Conservation (phyloP, 2,888 invertebrate genomes). For the Zhuqinia jingwanae region DNA sequence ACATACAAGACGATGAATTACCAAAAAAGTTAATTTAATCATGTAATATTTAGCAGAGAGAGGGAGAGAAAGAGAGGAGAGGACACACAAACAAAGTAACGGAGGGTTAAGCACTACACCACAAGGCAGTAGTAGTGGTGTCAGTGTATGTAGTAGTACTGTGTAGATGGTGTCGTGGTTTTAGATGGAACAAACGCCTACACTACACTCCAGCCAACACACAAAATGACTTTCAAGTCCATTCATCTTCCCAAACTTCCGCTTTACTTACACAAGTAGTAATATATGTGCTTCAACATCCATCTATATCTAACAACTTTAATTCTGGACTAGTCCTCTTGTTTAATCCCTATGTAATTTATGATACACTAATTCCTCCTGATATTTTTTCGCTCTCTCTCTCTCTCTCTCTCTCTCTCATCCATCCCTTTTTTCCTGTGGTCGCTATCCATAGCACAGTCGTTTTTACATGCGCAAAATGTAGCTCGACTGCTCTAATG, state of each 20-base stretch:
- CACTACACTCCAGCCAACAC: slow-evolving; percentile 2
- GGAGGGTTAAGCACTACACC: too few species aligned
- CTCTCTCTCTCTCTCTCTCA: neutral
- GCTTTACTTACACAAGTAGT: neutral
- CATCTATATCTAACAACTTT: neutral
- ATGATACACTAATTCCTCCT: slow-evolving; percentile 41
- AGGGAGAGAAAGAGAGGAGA: neutral
- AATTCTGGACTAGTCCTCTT: neutral
- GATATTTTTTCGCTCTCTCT: neutral
- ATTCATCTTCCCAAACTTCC: slow-evolving; percentile 54
- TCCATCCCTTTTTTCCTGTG: too few species aligned
- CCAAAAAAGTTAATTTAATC: slow-evolving; percentile 55
- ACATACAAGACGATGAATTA: neutral
- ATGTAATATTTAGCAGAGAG: slow-evolving; percentile 36
- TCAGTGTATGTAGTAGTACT: too few species aligned
- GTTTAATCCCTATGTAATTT: slow-evolving; percentile 55
- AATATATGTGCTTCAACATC: neutral
- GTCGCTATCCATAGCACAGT: too few species aligned
- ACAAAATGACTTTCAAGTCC: slow-evolving; percentile 6
- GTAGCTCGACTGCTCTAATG: neutral
- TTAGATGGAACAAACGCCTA: slow-evolving; percentile 37
- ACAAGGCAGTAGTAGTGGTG: too few species aligned
- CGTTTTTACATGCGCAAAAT: neutral
- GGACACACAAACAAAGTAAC: neutral
- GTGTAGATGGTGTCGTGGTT: neutral